Evolutionary conservation across 2,113 vertebrate genomes (phyloP), one percentile per base, ranked within the genome.

Genomic region (Clarias macrocephalus): DNA sequence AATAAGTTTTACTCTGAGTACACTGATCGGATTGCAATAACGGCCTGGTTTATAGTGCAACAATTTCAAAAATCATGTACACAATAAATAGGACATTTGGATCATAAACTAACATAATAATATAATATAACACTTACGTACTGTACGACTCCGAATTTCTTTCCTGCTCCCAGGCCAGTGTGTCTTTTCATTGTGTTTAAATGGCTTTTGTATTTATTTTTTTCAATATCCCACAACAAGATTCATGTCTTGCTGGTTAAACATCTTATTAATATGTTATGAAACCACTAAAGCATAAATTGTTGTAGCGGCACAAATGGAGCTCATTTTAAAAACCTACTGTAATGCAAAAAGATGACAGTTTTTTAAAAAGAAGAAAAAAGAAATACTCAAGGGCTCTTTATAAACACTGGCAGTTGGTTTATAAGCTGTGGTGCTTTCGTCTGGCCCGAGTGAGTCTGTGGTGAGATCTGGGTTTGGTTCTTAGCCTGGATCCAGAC

Each of bases 391-490:
- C 65, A 70, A 60, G 21, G 70, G 72, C 77, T 89, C 72, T 88
- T 89, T 62, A 82, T 16, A 56, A 89, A 80, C 52, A 72, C 62
- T 65, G 85, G 72, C 75, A 66, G 79, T 85, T 70, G 82, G 70
- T 89, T 89, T 88, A 88, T 52, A 75, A 86, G 72, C 33, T 4
- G 83, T 60, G 25, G 33, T 30, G 79, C 48, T 80, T 86, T 89
- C 63, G 77, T 77, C 70, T 73, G 73, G 73, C 76, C 62, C 66
- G 63, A 82, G 82, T 75, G 63, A 82, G 82, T 68, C 85, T 90
- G 89, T 83, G 85, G 89, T 90, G 86, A 84, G 68, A 62, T 81
- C 42, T 68, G 70, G n/a, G 60, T 68, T 54, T 23, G 33, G 68
- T 28, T 7, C 5, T 33, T 48, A 83, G 86, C 84, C 77, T 30